Base-by-base conservation (phyloP, 2,888 invertebrate species). In the Pristionchus entomophagus region DNA sequence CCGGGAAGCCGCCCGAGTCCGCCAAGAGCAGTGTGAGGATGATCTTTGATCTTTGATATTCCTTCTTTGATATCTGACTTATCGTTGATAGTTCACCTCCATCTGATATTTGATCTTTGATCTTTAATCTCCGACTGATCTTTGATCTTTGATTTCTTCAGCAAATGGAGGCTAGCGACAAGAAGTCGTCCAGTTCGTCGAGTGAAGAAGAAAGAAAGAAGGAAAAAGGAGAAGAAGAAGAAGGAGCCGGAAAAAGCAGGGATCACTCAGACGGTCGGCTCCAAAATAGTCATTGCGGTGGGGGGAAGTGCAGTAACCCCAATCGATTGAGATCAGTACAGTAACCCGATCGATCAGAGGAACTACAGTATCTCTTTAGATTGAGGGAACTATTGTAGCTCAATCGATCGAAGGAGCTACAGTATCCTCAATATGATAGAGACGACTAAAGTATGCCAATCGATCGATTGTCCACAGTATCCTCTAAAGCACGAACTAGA, bases 1-100 rank as follows among this genome's bases (percentile, higher is more conserved):
- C 41, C 73, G 73, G 41, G 5, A 73, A 73, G 73, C 73, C n/a
- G 73, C 41, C 73, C 41, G n/a, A 22, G 5, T 73, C 73, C 41
- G n/a, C 19, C 14, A 17, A 19, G 73, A 45, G 73, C 26, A 41
- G n/a, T 69, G 38, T 73, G 19, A 65, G 26, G 41, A 41, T 41
- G 35, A 19, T 32, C 32, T 35, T 65, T 41, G 69, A 73, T 73
- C 69, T 65, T 65, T 59, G 59, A 26, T 59, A 26, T 59, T 12
- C 4, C 38, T 17, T 19, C 78, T 49, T 45, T 78, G 77, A 77
- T 77, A 41, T 77, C 35, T 69, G 14, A 35, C 14, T 32, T 32
- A 10, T 29, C 17, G 10, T 17, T n/a, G n/a, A n/a, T n/a, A n/a
- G n/a, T n/a, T n/a, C n/a, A n/a, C n/a, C n/a, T n/a, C n/a, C n/a